Evolutionary conservation across 2,888 invertebrate genomes (phyloP).

Genomic region (Xanthia icteritia): DNA sequence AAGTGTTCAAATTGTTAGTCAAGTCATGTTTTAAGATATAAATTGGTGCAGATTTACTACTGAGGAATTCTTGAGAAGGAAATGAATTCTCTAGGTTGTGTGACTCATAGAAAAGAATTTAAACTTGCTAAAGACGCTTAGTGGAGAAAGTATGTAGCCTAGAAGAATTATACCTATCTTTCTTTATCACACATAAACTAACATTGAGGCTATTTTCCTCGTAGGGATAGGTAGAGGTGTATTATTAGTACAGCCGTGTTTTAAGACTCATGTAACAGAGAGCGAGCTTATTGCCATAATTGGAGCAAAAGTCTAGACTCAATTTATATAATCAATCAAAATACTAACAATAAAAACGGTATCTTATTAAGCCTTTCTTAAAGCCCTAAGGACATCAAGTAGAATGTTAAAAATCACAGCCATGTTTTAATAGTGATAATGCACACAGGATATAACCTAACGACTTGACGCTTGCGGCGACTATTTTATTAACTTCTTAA

Average conservation of each 20-base stretch:
- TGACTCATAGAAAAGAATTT: slow-evolving; percentile 46
- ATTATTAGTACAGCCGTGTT: background rate
- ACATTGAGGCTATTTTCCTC: too few species aligned
- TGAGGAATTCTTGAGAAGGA: slow-evolving; percentile 7
- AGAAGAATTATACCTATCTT: background rate
- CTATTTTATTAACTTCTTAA: slow-evolving; percentile 27
- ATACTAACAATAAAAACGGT: background rate
- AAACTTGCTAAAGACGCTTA: slow-evolving; percentile 7
- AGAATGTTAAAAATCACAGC: background rate
- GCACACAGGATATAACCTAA: slow-evolving; percentile 20
- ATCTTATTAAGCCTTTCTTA: background rate
- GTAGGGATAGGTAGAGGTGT: too few species aligned
- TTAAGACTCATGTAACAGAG: background rate
- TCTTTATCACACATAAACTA: background rate
- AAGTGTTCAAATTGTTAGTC: slow-evolving; percentile 45
- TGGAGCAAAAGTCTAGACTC: background rate
- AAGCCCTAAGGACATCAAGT: background rate
- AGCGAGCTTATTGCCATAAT: background rate
- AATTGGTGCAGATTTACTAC: slow-evolving; percentile 29
- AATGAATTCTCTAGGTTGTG: slow-evolving; percentile 17
- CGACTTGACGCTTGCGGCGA: slow-evolving; percentile 14
- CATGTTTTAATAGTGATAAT: slow-evolving; percentile 21
- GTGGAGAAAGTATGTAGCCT: slow-evolving; percentile 21
- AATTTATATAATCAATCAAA: too few species aligned
- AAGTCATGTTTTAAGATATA: slow-evolving; percentile 34